Evolutionary conservation across 2,888 invertebrate species (phyloP).

Genomic region (Podabrus alpinus): DNA sequence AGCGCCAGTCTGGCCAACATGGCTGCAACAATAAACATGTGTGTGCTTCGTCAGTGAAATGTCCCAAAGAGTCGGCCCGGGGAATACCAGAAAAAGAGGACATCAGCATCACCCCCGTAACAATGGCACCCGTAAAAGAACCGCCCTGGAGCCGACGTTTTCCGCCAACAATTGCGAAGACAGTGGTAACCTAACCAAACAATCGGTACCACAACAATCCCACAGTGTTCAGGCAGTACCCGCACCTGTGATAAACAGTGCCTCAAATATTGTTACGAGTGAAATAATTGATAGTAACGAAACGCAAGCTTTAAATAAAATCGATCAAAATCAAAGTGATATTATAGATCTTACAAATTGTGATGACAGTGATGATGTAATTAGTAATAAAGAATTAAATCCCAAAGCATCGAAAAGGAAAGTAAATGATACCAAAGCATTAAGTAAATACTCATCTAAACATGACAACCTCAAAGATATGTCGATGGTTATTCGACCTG

Average conservation of each 20-base stretch:
- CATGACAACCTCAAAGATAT: constrained; percentile 42
- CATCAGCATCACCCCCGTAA: constrained; percentile 78
- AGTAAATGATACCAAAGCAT: constrained; percentile 40
- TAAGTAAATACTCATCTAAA: constrained; percentile 37
- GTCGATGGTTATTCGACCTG: constrained; percentile 51
- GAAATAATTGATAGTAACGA: constrained; percentile 17
- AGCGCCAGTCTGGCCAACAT: constrained; percentile 61
- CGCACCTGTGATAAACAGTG: constrained; percentile 39
- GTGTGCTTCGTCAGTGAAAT: constrained; percentile 50
- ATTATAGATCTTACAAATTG: constrained; percentile 55
- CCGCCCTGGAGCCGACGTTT: constrained; percentile 55
- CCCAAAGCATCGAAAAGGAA: constrained; percentile 25
- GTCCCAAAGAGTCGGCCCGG: constrained; percentile 66
- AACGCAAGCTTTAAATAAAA: constrained; percentile 45
- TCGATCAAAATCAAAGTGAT: constrained; percentile 41
- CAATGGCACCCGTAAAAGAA: constrained; percentile 56
- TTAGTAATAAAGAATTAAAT: constrained; percentile 31
- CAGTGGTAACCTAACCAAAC: constrained; percentile 54
- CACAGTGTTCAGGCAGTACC: constrained; percentile 25
- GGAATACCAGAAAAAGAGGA: constrained; percentile 69
- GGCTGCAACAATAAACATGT: constrained; percentile 62
- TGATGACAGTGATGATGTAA: constrained; percentile 47
- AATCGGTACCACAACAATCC: constrained; percentile 19
- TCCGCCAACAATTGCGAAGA: constrained; percentile 50
- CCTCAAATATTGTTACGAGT: constrained; percentile 34